Evolutionary conservation across 2,888 invertebrate genomes (phyloP).

Genomic region (Therioaphis trifolii): DNA sequence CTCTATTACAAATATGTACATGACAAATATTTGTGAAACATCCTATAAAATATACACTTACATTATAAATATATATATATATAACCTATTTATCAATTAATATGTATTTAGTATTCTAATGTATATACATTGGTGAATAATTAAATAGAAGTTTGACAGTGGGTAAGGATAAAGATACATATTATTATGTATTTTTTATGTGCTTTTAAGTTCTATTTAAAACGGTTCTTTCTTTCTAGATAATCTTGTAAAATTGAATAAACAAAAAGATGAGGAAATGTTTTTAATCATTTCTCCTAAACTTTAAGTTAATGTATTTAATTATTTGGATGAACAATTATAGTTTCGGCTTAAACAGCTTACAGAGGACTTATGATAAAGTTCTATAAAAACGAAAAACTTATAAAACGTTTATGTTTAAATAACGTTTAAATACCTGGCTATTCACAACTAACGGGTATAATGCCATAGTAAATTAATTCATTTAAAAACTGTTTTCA

Average conservation of each 20-base stretch:
- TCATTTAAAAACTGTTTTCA: background rate
- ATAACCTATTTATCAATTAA: background rate
- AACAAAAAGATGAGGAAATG: conserved; percentile 9
- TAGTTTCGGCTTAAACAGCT: background rate
- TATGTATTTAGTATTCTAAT: background rate
- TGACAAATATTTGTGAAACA: no score
- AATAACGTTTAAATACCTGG: background rate
- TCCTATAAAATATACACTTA: no score
- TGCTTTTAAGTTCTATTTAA: background rate
- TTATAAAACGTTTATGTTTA: no score
- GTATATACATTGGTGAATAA: background rate
- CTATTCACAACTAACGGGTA: background rate
- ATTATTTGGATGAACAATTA: background rate
- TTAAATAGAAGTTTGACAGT: background rate
- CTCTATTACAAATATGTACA: no score
- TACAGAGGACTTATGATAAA: background rate
- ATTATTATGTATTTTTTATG: background rate
- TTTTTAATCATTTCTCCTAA: background rate
- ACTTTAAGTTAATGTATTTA: conserved; percentile 36
- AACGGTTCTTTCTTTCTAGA: background rate
- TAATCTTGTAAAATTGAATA: conserved; percentile 7
- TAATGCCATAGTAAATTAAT: background rate
- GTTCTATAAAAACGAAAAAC: conserved; percentile 12
- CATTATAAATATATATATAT: no score
- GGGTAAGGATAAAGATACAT: background rate